Conservation (phyloP, 2,113 vertebrate species). For the Oncorhynchus mykiss region DNA sequence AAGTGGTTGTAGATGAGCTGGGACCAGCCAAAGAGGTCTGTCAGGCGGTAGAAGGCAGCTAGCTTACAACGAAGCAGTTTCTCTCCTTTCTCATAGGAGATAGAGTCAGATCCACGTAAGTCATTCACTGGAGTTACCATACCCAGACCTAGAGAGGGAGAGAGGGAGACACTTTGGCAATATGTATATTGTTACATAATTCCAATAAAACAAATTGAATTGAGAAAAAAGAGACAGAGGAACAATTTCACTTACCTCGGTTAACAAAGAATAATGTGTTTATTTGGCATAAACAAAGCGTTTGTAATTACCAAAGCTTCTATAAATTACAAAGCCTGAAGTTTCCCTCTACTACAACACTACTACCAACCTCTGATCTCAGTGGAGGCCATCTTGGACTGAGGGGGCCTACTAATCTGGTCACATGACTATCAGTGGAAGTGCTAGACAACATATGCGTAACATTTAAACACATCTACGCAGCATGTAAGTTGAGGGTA, state of each 20-base stretch:
- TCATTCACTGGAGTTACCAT: conserved; percentile 99
- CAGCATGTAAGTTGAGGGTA: too few species aligned
- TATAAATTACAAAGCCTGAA: not conserved
- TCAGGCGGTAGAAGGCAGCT: conserved; percentile 92
- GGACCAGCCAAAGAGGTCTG: conserved; percentile 96
- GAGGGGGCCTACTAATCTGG: not conserved
- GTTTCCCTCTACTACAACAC: too few species aligned
- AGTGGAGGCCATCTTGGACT: too few species aligned
- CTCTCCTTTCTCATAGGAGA: conserved; percentile 97
- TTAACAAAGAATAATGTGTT: too few species aligned
- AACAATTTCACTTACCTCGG: not conserved
- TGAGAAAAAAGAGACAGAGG: too few species aligned
- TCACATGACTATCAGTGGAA: too few species aligned
- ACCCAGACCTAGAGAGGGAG: conserved; percentile 82
- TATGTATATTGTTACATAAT: too few species aligned
- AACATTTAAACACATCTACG: too few species aligned
- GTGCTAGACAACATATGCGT: not conserved
- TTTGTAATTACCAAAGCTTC: not conserved
- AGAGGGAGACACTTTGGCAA: too few species aligned
- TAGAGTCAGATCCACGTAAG: conserved; percentile 93
- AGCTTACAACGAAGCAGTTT: conserved; percentile 92
- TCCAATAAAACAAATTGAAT: too few species aligned
- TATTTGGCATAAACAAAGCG: not conserved
- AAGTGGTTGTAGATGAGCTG: conserved; percentile 99
- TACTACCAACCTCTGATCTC: too few species aligned